Evolutionary conservation across 2,888 invertebrate genomes (phyloP), one percentile per base, ranked within the genome.

Genomic region (Tetropium fuscum): DNA sequence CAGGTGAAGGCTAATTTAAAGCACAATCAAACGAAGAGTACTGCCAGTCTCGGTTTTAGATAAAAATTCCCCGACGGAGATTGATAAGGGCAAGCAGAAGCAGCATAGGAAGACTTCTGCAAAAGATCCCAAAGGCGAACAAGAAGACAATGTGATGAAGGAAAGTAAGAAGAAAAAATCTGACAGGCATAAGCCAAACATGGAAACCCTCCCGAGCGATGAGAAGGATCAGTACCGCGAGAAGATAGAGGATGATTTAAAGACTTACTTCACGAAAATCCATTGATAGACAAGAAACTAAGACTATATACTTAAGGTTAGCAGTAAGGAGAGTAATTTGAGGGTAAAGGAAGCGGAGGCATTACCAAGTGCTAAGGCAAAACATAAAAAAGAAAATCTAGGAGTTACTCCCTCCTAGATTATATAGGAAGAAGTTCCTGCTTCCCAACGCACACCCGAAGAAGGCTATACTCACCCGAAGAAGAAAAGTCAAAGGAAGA

Each of bases 221-320:
- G 38, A 13, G 7, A 10, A 19, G 2, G 40, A 56, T 18, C 18
- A 41, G 15, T 20, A 59, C n/a, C 53, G 60, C 10, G 40, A 69
- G 48, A 70, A 69, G 38, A 62, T 70, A 2, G 68, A 69, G 43
- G 65, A 64, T 1, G 68, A 70, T 22, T 19, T 72, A 8, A 72
- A 70, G 54, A 61, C 56, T 15, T 70, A 72, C 34, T 65, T 70
- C 22, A 34, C 36, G 2, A 68, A 67, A 59, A 64, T 72, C 30
- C 70, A 15, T 27, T 70, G 15, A 70, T 72, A 5, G 69, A 72
- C 53, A 62, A 59, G 48, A 70, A 72, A 55, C 19, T 70, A 0
- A n/a, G 65, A 69, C 5, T 48, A 48, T 1, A 11, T 71, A 18
- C 49, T 69, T 27, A 54, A 53, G 11, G 49, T 36, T 10, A 60